Conservation (phyloP, 2,113 vertebrate genomes). For the Heterotilapia buettikoferi region DNA sequence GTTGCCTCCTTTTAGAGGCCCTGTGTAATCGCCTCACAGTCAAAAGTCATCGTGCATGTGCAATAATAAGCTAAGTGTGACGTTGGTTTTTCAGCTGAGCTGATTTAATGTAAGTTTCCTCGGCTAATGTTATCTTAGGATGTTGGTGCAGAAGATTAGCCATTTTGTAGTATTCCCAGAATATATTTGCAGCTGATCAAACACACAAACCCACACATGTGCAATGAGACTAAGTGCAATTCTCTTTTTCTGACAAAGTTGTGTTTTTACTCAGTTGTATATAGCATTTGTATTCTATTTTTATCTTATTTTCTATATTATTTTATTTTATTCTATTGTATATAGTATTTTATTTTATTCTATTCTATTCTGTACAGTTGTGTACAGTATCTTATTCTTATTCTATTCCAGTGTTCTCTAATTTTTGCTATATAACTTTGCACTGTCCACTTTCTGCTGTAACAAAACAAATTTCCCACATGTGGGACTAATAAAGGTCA, state of each 20-base stretch:
- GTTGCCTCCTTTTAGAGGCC: not conserved
- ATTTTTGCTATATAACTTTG: not conserved
- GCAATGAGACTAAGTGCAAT: not conserved
- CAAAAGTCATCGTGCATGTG: not conserved
- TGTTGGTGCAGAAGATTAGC: not conserved
- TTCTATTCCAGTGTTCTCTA: not conserved
- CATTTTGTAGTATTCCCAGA: not conserved
- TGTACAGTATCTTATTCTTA: not conserved
- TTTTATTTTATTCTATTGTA: not conserved
- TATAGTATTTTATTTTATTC: not conserved
- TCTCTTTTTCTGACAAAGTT: not conserved
- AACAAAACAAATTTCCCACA: not conserved
- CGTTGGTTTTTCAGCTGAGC: not conserved
- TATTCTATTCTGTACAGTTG: not conserved
- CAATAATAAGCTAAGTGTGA: not conserved
- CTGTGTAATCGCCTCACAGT: not conserved
- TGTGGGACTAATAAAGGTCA: not conserved
- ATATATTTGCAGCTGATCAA: not conserved
- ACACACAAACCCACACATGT: not conserved
- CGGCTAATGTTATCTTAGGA: not conserved
- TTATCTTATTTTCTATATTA: not conserved
- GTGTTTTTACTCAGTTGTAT: not conserved
- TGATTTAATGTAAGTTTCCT: not conserved
- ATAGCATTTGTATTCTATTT: not conserved
- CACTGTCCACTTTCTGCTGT: not conserved